phyloP scores from a whole-genome alignment of 2,113 vertebrate species.

The Clarias gariepinus region DNA sequence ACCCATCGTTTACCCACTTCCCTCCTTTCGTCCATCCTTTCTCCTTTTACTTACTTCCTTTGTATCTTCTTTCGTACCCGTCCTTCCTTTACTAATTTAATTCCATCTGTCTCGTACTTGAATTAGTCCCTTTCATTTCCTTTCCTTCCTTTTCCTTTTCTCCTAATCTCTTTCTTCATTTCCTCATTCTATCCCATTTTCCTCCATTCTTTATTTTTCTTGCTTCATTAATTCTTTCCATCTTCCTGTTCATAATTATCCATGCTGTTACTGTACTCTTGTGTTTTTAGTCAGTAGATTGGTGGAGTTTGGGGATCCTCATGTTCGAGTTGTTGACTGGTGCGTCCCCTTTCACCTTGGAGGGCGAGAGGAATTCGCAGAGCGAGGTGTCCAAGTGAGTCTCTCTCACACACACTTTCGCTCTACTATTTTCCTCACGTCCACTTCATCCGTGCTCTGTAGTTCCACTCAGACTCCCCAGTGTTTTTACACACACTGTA shows the following conservation, averaged over 20 bases:
- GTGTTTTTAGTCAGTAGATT: slow-evolving; percentile 81
- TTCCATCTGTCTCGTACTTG: neutral
- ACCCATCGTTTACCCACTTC: neutral
- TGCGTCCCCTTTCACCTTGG: slow-evolving; percentile 88
- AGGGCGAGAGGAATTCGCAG: slow-evolving; percentile 89
- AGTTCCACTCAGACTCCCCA: neutral
- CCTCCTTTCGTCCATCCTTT: neutral
- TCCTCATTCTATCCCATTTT: too few relatives aligned
- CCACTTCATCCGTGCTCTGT: slow-evolving; percentile 6
- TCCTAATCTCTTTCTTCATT: too few relatives aligned
- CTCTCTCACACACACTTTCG: neutral
- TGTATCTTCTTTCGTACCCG: accelerated
- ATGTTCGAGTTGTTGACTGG: slow-evolving; percentile 89
- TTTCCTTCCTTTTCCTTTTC: neutral
- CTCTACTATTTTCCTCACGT: neutral
- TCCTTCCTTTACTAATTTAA: neutral
- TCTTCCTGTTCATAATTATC: neutral
- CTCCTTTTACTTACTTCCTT: too few relatives aligned
- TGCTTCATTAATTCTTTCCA: neutral
- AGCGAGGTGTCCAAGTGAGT: slow-evolving; percentile 89
- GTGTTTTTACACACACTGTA: slow-evolving; percentile 5
- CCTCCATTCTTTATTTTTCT: too few relatives aligned
- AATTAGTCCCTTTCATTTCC: neutral
- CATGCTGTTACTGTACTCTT: neutral
- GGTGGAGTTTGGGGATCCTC: slow-evolving; percentile 91